Percentiles rank a stretch among this genome's conserved stretches.
phyloP scores from a whole-genome alignment of 2,888 invertebrate species.

The Hanleya hanleyi region DNA sequence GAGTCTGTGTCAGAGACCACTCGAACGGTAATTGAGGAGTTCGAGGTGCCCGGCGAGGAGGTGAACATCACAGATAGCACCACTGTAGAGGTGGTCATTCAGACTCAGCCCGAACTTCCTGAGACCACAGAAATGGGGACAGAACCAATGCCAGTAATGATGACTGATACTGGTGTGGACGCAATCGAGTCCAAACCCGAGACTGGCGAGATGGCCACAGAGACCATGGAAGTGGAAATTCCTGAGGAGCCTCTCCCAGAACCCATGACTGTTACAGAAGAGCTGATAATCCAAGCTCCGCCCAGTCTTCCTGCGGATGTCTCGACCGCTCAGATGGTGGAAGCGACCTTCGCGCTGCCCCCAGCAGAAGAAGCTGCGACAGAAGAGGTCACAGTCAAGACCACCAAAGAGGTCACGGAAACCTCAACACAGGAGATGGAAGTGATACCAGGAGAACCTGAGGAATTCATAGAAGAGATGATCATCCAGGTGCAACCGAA shows the following conservation, averaged over 20 bases:
- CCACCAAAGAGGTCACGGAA: conserved; percentile 13
- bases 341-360: neutral
- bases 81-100: conserved; percentile 5
- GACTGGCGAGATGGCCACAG: neutral
- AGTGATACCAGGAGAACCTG: conserved; percentile 1
- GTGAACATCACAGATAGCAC: neutral
- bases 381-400: neutral
- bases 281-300: conserved; percentile 39
- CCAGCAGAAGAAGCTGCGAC: neutral
- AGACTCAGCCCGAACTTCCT: conserved; percentile 40
- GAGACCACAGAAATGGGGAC: conserved; percentile 27
- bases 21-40: neutral
- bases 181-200: neutral
- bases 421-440: neutral
- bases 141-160: conserved; percentile 9
- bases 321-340: neutral
- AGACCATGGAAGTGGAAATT: conserved; percentile 12
- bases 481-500: conserved; percentile 4
- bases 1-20: neutral
- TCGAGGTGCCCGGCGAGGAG: conserved; percentile 24
- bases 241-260: conserved; percentile 18
- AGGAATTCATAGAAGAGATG: conserved; percentile 10
- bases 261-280: conserved; percentile 39
- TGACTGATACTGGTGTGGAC: neutral
- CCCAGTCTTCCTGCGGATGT: neutral